phyloP scores from a whole-genome alignment of 2,888 invertebrate species.

The Leucophenga montana region DNA sequence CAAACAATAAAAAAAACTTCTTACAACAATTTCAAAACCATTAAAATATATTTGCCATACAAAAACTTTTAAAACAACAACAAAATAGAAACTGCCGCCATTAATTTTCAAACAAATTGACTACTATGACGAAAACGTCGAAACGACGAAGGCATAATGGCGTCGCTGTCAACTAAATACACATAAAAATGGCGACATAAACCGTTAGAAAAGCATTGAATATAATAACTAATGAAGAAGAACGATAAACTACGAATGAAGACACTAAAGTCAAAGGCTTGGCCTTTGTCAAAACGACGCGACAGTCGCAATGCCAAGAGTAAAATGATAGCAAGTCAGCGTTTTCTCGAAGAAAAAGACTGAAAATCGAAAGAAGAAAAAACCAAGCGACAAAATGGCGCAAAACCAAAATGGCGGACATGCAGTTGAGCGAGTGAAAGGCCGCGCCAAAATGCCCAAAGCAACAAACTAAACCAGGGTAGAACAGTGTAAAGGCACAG shows the following conservation, averaged over 20 bases:
- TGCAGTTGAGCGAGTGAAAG: slow-evolving; percentile 5
- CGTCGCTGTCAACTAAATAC: slow-evolving; percentile 20
- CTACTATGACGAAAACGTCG: neutral
- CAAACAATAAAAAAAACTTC: no score
- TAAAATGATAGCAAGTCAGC: neutral
- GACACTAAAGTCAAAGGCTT: slow-evolving; percentile 17
- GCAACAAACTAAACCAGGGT: slow-evolving; percentile 25
- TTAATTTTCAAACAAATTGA: slow-evolving; percentile 46
- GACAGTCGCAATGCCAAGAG: slow-evolving; percentile 11
- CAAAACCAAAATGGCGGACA: slow-evolving; percentile 17
- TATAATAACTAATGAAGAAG: neutral
- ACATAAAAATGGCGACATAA: slow-evolving; percentile 41
- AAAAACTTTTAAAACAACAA: neutral
- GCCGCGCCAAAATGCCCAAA: slow-evolving; percentile 3
- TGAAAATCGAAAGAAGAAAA: neutral
- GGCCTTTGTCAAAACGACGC: neutral
- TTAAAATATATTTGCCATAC: neutral
- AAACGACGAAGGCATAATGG: slow-evolving; percentile 41
- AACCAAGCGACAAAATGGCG: neutral
- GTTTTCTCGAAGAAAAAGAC: neutral
- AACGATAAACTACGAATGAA: neutral
- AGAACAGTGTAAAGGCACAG: neutral
- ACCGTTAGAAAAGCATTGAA: neutral
- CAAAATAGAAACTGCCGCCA: slow-evolving; percentile 34
- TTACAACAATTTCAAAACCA: neutral